phyloP scores from a whole-genome alignment of 2,888 invertebrate genomes.

The Hedya salicella region DNA sequence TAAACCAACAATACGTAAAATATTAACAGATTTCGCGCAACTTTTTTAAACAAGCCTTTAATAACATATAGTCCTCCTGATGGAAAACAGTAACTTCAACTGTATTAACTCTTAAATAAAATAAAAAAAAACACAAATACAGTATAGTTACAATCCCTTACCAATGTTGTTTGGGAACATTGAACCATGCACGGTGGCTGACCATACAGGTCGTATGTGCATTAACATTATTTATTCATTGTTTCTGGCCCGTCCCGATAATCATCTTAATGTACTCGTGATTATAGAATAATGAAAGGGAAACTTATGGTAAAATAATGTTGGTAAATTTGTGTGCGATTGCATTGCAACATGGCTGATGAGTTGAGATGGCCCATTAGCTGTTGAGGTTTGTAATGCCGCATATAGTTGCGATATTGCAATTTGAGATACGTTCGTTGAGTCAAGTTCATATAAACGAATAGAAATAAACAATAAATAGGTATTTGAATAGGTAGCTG shows the following conservation, averaged over 20 bases:
- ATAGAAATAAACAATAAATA: too few relatives aligned
- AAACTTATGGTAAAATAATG: conserved; percentile 49
- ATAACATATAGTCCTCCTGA: too few relatives aligned
- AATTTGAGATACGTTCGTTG: conserved; percentile 1
- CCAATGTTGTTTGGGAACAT: conserved; percentile 37
- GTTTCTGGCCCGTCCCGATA: conserved; percentile 59
- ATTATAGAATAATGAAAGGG: conserved; percentile 55
- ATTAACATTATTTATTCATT: conserved; percentile 58
- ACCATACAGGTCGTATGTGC: conserved; percentile 60
- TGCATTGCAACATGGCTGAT: conserved; percentile 37
- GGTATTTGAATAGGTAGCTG: too few relatives aligned
- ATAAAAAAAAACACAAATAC: too few relatives aligned
- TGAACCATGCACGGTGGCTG: conserved; percentile 57
- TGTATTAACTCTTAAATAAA: too few relatives aligned
- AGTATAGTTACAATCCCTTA: conserved; percentile 9
- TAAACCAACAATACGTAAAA: too few relatives aligned
- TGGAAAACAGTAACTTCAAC: too few relatives aligned
- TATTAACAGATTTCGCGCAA: too few relatives aligned
- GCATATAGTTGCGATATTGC: conserved; percentile 23
- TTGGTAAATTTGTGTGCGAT: conserved; percentile 37
- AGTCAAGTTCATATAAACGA: too few relatives aligned
- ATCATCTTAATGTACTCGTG: conserved; percentile 52
- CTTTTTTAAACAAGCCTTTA: too few relatives aligned
- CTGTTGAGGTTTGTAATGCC: conserved; percentile 26
- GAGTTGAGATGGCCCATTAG: conserved; percentile 30